Conservation (phyloP, 2,888 invertebrate genomes). For the Amorpha juglandis region DNA sequence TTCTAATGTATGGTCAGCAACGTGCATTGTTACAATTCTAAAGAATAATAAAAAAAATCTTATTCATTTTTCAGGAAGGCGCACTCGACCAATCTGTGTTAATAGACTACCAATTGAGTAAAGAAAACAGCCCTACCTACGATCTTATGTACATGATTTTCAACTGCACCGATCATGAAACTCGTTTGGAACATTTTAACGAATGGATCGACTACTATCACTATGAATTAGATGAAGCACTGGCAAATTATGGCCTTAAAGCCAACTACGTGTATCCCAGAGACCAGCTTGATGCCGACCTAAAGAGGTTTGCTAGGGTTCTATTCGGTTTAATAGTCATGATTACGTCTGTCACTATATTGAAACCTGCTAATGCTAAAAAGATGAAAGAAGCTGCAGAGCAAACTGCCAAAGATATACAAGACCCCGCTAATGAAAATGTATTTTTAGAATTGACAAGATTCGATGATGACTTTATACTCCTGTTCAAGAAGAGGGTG, state of each 20-base stretch:
- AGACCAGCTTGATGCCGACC: conserved; percentile 47
- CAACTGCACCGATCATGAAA: conserved; percentile 47
- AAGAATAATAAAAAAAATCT: too few species aligned
- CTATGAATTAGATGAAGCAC: conserved; percentile 39
- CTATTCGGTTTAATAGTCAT: conserved; percentile 34
- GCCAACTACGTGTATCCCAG: conserved; percentile 43
- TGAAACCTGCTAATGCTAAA: neutral
- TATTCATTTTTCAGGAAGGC: conserved; percentile 38
- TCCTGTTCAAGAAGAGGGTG: neutral
- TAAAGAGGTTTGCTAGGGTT: conserved; percentile 43
- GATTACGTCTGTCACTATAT: conserved; percentile 27
- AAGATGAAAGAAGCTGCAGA: neutral
- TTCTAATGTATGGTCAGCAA: too few species aligned
- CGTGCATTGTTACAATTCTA: too few species aligned
- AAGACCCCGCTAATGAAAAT: too few species aligned
- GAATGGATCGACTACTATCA: conserved; percentile 50
- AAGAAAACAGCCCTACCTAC: conserved; percentile 39
- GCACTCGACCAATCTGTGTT: conserved; percentile 40
- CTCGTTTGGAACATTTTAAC: conserved; percentile 41
- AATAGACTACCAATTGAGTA: conserved; percentile 52
- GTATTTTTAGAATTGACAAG: neutral
- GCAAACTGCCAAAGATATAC: too few species aligned
- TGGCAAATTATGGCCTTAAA: conserved; percentile 42
- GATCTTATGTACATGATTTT: conserved; percentile 49
- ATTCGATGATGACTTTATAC: neutral